Conservation (phyloP, 2,888 invertebrate genomes). For the Eurytoma californica region DNA sequence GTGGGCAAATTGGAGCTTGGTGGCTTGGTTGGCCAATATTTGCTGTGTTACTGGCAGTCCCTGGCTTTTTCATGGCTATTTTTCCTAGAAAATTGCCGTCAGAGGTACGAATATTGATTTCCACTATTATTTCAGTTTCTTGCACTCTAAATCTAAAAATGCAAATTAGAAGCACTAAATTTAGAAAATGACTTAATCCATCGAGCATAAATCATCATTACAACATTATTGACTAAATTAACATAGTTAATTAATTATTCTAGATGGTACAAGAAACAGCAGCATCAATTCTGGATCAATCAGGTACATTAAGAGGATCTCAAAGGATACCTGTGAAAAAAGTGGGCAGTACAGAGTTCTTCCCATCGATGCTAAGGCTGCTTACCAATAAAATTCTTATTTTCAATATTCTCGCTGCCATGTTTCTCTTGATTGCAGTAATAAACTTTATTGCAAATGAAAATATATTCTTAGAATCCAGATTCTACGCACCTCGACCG, state of each 20-base stretch:
- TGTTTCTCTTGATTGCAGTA: slow-evolving; percentile 77
- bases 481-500: slow-evolving; percentile 77
- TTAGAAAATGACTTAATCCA: too few relatives aligned
- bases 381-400: slow-evolving; percentile 78
- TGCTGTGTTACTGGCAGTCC: slow-evolving; percentile 74
- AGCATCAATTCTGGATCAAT: slow-evolving; percentile 76
- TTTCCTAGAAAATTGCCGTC: slow-evolving; percentile 78
- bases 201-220: too few relatives aligned
- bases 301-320: slow-evolving; percentile 63
- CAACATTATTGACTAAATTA: too few relatives aligned
- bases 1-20: slow-evolving; percentile 72
- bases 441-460: slow-evolving; percentile 78
- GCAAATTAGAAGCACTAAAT: too few relatives aligned
- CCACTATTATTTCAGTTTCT: not conserved
- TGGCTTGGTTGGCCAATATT: slow-evolving; percentile 78
- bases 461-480: slow-evolving; percentile 78
- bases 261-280: slow-evolving; percentile 78
- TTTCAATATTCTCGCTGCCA: slow-evolving; percentile 76
- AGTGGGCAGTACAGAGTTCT: slow-evolving; percentile 71
- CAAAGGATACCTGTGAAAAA: slow-evolving; percentile 54
- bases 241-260: not conserved
- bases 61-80: slow-evolving; percentile 76
- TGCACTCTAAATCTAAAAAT: not conserved
- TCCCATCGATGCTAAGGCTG: slow-evolving; percentile 76
- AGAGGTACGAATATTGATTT: slow-evolving; percentile 62